Evolutionary conservation across 2,888 invertebrate species (phyloP), one percentile per base, ranked within the genome.

Genomic region (Parnassius apollo): DNA sequence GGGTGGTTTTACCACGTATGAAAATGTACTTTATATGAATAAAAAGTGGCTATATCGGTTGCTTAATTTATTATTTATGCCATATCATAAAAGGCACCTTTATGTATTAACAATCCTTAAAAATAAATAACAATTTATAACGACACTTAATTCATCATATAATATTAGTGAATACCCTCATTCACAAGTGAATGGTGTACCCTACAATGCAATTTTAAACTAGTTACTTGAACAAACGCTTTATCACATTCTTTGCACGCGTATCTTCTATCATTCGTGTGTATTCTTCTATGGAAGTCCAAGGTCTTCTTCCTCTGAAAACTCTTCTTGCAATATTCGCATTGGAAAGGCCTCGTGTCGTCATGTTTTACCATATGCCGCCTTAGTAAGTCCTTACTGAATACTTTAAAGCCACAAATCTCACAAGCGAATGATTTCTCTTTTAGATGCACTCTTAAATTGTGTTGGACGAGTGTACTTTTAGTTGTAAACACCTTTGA

Each of bases 281-380:
- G 93, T 65, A 92, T 93, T 49, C 93, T 77, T 48, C 85, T 83
- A 71, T 94, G 93, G 2, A 92, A 86, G 1, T 92, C 92, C 48
- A 94, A 70, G 0, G 93, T 92, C 61, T 91, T 93, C 68, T 92
- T 91, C 66, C 94, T 92, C 52, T 93, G 93, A 70, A 94, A 94
- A 1, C 89, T 77, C 69, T 93, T 94, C 46, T 92, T 92, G 65
- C 94, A 94, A 64, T 88, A 82, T 7, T 91, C 87, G 67, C 94
- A 94, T 49, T 91, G 85, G 55, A 87, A 93, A 2, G 93, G 93
- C 59, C 93, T 84, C 0, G 92, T 81, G 2, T 93, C 93, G 1
- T 91, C 91, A 64, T 94, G 94, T 0, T 85, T 90, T 1, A 93
- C 89, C 79, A 91, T 91, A 61, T 94, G 94, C 0, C 91, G 83